These are phyloP conservation scores for Phocoena phocoena DNA, from an alignment of 2,113 vertebrate species.

Conservation along the genomic window DNA sequence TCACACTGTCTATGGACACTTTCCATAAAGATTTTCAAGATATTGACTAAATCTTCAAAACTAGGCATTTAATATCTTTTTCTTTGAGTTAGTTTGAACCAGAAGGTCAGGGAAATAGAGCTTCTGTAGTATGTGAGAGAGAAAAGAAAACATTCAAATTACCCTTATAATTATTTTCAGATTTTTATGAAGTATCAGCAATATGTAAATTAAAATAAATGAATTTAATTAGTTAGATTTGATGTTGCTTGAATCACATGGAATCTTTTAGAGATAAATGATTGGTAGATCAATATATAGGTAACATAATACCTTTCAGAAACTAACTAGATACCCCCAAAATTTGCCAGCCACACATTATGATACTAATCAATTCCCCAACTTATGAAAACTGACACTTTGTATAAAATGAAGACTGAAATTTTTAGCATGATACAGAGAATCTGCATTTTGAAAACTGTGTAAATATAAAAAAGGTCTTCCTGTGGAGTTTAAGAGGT, in stretches of 20 bases:
- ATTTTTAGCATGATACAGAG: not conserved
- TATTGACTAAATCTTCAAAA: not conserved
- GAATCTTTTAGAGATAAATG: not conserved
- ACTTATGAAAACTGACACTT: not conserved
- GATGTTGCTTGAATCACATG: conserved; percentile 34
- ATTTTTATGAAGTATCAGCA: conserved; percentile 26
- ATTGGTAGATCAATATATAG: not conserved
- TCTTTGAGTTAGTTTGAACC: fast-evolving
- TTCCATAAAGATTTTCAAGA: conserved; percentile 32
- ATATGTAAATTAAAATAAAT: conserved; percentile 40
- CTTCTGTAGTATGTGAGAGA: not conserved
- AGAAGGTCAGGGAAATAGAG: fast-evolving
- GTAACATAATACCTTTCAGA: not conserved
- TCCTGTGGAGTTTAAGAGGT: conserved; percentile 35
- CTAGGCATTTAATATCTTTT: not conserved
- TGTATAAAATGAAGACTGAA: not conserved
- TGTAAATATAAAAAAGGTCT: not conserved
- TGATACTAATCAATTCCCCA: not conserved
- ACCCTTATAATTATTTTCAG: conserved; percentile 33
- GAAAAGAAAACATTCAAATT: not conserved
- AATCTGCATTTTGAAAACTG: not conserved
- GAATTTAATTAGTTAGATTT: not conserved
- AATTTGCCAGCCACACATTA: not conserved
- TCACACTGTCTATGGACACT: not conserved
- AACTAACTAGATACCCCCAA: not conserved